Conservation (phyloP, 2,888 invertebrate genomes). For the Drosophila ustulata region DNA sequence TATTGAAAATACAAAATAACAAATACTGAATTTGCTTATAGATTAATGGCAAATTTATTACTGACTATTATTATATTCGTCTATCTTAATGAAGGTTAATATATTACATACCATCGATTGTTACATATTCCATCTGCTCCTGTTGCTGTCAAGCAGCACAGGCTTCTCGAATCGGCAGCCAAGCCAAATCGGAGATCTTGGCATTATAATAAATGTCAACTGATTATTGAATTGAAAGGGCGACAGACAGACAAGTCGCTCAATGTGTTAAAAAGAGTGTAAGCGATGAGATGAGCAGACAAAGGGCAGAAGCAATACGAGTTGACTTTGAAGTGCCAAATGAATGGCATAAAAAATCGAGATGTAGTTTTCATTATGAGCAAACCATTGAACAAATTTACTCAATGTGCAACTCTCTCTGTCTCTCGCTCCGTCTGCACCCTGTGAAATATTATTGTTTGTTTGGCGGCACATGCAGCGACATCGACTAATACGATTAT, state of each 20-base stretch:
- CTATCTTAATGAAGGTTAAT: not conserved
- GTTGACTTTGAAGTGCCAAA: conserved; percentile 75
- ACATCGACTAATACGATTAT: conserved; percentile 78
- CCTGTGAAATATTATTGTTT: conserved; percentile 51
- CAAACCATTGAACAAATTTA: conserved; percentile 79
- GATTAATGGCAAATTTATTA: too few species aligned
- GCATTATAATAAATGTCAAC: conserved; percentile 58
- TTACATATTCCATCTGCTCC: conserved; percentile 55
- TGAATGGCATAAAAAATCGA: conserved; percentile 73
- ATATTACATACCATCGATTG: not conserved
- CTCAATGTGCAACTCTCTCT: conserved; percentile 19
- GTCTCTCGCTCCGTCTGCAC: not conserved
- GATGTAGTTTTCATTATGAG: conserved; percentile 64
- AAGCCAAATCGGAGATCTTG: conserved; percentile 41
- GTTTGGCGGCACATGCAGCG: conserved; percentile 52
- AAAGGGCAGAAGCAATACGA: conserved; percentile 50
- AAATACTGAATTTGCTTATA: too few species aligned
- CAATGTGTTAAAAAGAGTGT: conserved; percentile 25
- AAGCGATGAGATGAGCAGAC: conserved; percentile 28
- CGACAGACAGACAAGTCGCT: conserved; percentile 10
- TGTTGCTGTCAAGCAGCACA: conserved; percentile 4
- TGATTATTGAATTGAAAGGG: conserved; percentile 13
- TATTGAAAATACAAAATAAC: too few species aligned
- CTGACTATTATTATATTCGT: not conserved
- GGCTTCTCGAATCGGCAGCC: conserved; percentile 64